Percentiles rank a stretch among this genome's conserved stretches.
phyloP scores from a whole-genome alignment of 2,888 invertebrate genomes.

The Petrophora chlorosata region DNA sequence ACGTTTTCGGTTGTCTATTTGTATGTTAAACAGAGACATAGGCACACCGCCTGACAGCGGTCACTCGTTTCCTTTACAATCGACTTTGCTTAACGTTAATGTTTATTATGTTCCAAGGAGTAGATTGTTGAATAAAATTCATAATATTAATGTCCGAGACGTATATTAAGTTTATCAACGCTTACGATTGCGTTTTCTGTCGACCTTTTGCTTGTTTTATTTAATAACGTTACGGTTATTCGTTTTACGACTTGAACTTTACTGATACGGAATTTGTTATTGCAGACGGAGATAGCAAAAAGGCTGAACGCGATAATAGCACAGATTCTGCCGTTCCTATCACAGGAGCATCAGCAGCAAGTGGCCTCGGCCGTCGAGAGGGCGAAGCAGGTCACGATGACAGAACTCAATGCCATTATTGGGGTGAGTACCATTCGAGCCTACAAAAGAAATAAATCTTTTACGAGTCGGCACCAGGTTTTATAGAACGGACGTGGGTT shows the following conservation, averaged over 20 bases:
- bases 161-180: slow-evolving; percentile 47
- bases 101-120: slow-evolving; percentile 60
- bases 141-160: slow-evolving; percentile 48
- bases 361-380: slow-evolving; percentile 96
- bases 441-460: slow-evolving; percentile 37
- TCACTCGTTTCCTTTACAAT: slow-evolving; percentile 56
- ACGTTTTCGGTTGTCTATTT: slow-evolving; percentile 64
- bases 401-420: slow-evolving; percentile 96
- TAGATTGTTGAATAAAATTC: slow-evolving; percentile 53
- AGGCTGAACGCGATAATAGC: slow-evolving; percentile 96
- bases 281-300: slow-evolving; percentile 97
- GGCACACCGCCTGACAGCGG: slow-evolving; percentile 43
- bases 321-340: slow-evolving; percentile 96
- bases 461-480: slow-evolving; percentile 34
- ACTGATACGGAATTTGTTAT: slow-evolving; percentile 49
- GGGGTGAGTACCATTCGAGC: slow-evolving; percentile 87
- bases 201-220: slow-evolving; percentile 36
- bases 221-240: slow-evolving; percentile 32
- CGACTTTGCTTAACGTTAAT: slow-evolving; percentile 65
- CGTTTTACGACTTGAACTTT: slow-evolving; percentile 25
- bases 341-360: slow-evolving; percentile 96
- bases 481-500: slow-evolving; percentile 36
- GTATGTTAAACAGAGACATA: slow-evolving; percentile 53
- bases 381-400: slow-evolving; percentile 98
- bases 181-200: slow-evolving; percentile 42